Conservation (phyloP, 2,113 vertebrate species). For the Stercorarius parasiticus region DNA sequence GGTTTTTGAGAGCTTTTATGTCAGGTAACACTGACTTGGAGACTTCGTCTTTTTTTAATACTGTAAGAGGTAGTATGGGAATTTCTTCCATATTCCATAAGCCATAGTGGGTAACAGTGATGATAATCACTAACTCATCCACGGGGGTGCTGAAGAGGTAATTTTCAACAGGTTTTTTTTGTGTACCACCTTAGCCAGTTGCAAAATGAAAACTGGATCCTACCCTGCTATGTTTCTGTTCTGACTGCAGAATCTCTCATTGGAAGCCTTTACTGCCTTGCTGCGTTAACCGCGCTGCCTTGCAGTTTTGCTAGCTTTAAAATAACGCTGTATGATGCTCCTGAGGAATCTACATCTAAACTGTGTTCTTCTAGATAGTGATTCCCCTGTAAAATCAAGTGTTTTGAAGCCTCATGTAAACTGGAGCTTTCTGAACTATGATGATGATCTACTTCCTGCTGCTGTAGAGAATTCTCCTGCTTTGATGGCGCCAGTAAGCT, state of each 20-base stretch:
- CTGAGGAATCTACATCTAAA: background rate
- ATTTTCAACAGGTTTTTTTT: background rate
- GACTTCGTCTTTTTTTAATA: background rate
- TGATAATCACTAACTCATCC: background rate
- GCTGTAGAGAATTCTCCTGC: background rate
- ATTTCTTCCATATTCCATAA: background rate
- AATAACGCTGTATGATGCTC: background rate
- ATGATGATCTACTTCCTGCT: background rate
- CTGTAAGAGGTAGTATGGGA: background rate
- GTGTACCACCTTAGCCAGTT: background rate
- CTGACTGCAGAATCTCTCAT: background rate
- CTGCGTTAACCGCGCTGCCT: background rate
- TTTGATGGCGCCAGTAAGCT: background rate
- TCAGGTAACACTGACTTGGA: background rate
- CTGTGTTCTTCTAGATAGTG: background rate
- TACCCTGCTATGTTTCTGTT: background rate
- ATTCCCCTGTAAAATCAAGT: background rate
- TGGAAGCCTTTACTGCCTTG: background rate
- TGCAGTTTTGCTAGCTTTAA: background rate
- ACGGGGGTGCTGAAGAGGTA: background rate
- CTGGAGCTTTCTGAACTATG: background rate
- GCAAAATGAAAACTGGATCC: background rate
- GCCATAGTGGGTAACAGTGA: background rate
- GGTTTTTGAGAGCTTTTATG: no score
- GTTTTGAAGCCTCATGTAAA: background rate